These are phyloP conservation scores for Scartelaos histophorus DNA, from an alignment of 2,113 vertebrate genomes.

Conservation along the genomic window DNA sequence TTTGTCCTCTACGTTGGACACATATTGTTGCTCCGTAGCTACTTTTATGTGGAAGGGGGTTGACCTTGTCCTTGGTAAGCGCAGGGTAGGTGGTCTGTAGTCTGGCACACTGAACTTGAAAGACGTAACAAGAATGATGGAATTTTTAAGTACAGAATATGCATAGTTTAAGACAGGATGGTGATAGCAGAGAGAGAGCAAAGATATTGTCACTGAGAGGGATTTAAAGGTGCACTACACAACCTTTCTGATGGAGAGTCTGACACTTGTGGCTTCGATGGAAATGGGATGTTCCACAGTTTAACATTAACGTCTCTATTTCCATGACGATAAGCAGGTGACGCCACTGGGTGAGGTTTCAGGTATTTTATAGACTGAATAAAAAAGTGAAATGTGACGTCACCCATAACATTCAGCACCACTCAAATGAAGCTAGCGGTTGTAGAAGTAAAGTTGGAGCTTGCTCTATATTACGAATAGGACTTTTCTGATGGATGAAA, in stretches of 20 bases:
- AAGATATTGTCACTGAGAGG: not conserved
- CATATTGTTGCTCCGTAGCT: conserved; percentile 41
- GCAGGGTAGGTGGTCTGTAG: conserved; percentile 36
- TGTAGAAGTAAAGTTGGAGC: too few relatives aligned
- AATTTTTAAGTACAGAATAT: not conserved
- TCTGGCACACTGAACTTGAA: conserved; percentile 41
- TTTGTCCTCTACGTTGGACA: conserved; percentile 34
- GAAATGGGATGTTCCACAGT: too few relatives aligned
- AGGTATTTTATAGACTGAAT: too few relatives aligned
- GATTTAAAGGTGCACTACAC: not conserved
- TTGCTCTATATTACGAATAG: too few relatives aligned
- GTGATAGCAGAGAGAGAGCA: not conserved
- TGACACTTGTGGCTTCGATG: not conserved
- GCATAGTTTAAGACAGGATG: not conserved
- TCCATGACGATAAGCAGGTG: too few relatives aligned
- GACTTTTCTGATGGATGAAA: too few relatives aligned
- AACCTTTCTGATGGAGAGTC: not conserved
- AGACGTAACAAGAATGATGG: not conserved
- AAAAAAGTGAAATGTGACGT: too few relatives aligned
- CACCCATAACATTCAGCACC: too few relatives aligned
- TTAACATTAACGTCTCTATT: too few relatives aligned
- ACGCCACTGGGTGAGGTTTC: too few relatives aligned
- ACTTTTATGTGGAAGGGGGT: conserved; percentile 26
- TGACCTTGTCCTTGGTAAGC: conserved; percentile 62
- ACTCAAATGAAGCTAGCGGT: too few relatives aligned